A percentile compares a stretch with the other conserved stretches of the same genome.
phyloP scores from a whole-genome alignment of 2,797 vertebrate genomes.

The Setipinna tenuifilis region DNA sequence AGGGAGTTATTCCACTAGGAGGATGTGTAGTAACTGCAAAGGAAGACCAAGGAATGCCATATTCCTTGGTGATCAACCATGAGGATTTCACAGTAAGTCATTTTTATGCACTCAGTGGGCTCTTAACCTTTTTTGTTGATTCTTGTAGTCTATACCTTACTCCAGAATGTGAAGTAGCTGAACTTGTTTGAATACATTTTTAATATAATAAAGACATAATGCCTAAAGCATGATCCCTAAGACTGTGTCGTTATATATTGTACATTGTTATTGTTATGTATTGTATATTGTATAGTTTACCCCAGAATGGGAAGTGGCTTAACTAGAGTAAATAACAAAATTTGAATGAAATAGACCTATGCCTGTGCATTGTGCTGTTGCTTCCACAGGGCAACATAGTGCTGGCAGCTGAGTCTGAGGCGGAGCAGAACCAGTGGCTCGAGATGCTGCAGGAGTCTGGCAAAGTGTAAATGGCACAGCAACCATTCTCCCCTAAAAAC shows the following conservation, averaged over 20 bases:
- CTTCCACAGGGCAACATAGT: constrained; percentile 85
- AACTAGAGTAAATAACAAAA: too few species aligned
- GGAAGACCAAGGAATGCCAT: constrained; percentile 92
- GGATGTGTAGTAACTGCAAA: constrained; percentile 89
- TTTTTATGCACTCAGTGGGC: not conserved
- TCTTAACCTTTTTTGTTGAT: too few species aligned
- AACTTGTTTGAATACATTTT: too few species aligned
- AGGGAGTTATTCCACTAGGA: constrained; percentile 92
- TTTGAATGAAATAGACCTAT: too few species aligned
- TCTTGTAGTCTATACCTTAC: too few species aligned
- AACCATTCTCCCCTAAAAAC: not conserved
- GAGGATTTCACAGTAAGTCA: constrained; percentile 91
- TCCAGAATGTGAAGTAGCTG: too few species aligned
- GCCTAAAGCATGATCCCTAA: too few species aligned
- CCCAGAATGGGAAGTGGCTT: too few species aligned
- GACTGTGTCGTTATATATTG: too few species aligned
- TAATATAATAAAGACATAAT: too few species aligned
- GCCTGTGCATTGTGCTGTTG: not conserved
- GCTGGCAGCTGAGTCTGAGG: constrained; percentile 89
- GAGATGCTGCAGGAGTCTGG: constrained; percentile 96
- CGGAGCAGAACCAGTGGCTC: constrained; percentile 92
- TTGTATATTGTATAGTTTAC: too few species aligned
- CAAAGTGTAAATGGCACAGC: constrained; percentile 87
- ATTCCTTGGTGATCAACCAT: constrained; percentile 89
- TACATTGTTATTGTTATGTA: too few species aligned